Base-by-base conservation (phyloP, 2,888 invertebrate species). In the Clunio marinus region DNA sequence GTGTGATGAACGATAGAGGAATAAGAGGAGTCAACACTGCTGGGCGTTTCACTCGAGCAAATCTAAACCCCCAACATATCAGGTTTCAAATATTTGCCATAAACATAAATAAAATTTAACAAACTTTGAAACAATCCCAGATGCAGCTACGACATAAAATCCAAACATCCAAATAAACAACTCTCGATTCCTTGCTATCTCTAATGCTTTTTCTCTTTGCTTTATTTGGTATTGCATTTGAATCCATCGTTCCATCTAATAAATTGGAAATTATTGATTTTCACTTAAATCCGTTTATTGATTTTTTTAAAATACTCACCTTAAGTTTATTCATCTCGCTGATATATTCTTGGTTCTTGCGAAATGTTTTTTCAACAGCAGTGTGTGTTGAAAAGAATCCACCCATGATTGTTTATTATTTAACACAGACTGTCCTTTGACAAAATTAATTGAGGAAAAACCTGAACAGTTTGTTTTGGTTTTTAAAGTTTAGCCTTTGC, bases 191-290 rank as follows among this genome's bases (percentile, higher is more conserved):
- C 84, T 82, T 0, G 91, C 88, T 69, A 89, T 82, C 76, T 86
- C 82, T 78, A 87, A 78, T 0, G 91, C 89, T 77, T 85, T 81
- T 78, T 86, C 83, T 70, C 89, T 80, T 75, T 90, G 88, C 74
- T 89, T 83, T 80, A 91, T 85, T 77, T 89, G 88, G 77, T 88
- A 87, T 76, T 87, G 88, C 82, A 91, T 83, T 75, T 90, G 89
- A 71, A 91, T 86, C 80, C 91, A 89, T 70, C 90, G 81, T 75
- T 90, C 90, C 81, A 89, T 83, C 90, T 87, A 71, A 70, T 75
- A 77, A 58, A 72, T 71, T 32, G 65, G 70, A 71, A 69, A 8
- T 62, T 20, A 62, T n/a, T n/a, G n/a, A n/a, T n/a, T n/a, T n/a
- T n/a, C n/a, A n/a, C n/a, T n/a, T n/a, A n/a, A n/a, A n/a, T n/a